Evolutionary conservation across 1,140 invertebrate genomes (phyloP).

Genomic region (Chionoecetes opilio): DNA sequence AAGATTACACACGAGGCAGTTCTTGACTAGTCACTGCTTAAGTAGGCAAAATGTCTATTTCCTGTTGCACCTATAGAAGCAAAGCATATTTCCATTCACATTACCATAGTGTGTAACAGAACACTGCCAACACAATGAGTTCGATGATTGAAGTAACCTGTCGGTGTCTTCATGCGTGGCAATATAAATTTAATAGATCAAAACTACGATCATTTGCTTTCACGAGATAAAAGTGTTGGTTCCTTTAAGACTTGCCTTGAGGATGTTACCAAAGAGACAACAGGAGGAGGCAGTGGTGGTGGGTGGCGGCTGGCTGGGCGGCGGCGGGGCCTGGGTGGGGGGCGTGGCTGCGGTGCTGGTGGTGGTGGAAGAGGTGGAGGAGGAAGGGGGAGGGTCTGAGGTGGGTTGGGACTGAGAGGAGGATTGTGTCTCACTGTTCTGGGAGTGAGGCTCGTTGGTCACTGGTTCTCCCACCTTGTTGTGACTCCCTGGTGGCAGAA

Average conservation of each 20-base stretch:
- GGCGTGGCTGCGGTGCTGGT: background rate
- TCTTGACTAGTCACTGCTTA: background rate
- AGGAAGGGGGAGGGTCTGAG: background rate
- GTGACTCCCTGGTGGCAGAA: slow-evolving; percentile 58
- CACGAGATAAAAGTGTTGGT: slow-evolving; percentile 80
- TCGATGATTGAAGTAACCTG: background rate
- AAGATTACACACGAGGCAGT: background rate
- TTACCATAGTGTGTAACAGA: background rate
- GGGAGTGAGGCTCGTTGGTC: slow-evolving; percentile 62
- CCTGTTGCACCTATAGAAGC: slow-evolving; percentile 2
- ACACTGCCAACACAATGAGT: background rate
- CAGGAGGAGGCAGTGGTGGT: slow-evolving; percentile 79
- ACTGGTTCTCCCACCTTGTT: slow-evolving; percentile 59
- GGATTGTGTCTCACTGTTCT: background rate
- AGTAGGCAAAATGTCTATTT: background rate
- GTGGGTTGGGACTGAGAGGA: background rate
- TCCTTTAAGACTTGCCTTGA: slow-evolving; percentile 81
- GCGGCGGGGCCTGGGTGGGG: background rate
- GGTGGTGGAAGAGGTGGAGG: background rate
- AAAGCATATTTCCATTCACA: background rate
- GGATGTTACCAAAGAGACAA: slow-evolving; percentile 81
- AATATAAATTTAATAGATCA: background rate
- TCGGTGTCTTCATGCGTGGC: background rate
- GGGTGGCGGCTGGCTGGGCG: slow-evolving; percentile 30
- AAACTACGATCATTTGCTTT: slow-evolving; percentile 38